Evolutionary conservation across 2,888 invertebrate genomes (phyloP), one percentile per base, ranked within the genome.

Genomic region (Tethea ocularis): DNA sequence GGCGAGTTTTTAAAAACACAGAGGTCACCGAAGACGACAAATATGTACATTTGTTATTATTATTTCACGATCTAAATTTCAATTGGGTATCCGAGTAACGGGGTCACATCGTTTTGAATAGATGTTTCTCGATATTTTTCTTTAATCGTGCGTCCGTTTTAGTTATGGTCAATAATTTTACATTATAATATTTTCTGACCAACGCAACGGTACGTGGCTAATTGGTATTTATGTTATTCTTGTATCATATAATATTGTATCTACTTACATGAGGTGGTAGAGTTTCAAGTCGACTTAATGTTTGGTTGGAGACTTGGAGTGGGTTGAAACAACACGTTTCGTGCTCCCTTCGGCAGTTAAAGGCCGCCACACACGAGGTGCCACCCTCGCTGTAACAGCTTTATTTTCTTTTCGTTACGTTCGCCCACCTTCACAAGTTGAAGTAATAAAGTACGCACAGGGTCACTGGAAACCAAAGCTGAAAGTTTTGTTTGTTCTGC

Each of bases 1-100:
- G 71, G 66, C 68, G 73, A 69, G 78, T 75, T 84, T 81, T 80
- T 78, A 81, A 80, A n/a, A 82, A 71, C 67, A 20, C 84, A 82
- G 90, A 89, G 91, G 91, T 90, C 90, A 82, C 69, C 66, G 64
- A 82, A 83, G 82, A 86, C 88, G 86, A 84, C 82, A 83, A 84
- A 86, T 81, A n/a, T n/a, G n/a, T n/a, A 84, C 75, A 88, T 90
- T 87, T 87, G 84, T 83, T 88, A 88, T 86, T 88, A 86, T 86
- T 80, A 88, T 90, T 86, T 80, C 75, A 71, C 70, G 75, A 91
- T 91, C 82, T 91, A 83, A 89, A 92, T 86, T 91, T 91, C 90
- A 89, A 91, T 88, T 78, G 74, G 75, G 74, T 77, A 78, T 78
- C 80, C 80, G 77, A 87, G 83, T 90, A 91, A 91, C 91, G 91